These are phyloP conservation scores for Pangasius mekongensis DNA, from an alignment of 2,797 vertebrate genomes.

Conservation along the genomic window DNA sequence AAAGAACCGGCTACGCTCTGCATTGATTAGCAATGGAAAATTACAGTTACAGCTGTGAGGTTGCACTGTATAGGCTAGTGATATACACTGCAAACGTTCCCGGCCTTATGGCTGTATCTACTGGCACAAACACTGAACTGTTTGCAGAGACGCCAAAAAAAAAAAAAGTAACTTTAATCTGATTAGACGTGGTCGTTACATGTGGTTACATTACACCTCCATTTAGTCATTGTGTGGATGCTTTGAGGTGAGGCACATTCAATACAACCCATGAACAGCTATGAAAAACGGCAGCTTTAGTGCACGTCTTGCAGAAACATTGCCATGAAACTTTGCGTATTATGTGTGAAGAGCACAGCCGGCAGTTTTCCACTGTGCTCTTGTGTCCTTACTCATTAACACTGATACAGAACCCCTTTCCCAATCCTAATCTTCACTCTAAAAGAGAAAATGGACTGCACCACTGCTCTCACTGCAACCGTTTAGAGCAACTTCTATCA, in stretches of 20 bases:
- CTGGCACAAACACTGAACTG: not conserved
- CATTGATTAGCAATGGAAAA: conserved; percentile 51
- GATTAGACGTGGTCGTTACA: not conserved
- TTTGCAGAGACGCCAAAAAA: not conserved
- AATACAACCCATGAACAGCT: not conserved
- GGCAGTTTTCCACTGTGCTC: not conserved
- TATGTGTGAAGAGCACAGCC: conserved; percentile 19
- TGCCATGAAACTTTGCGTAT: not conserved
- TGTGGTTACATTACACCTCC: not conserved
- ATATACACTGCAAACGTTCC: not conserved
- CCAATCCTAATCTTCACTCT: conserved; percentile 16
- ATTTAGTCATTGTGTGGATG: not conserved
- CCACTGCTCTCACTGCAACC: conserved; percentile 12
- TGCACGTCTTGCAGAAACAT: not conserved
- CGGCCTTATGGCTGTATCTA: not conserved
- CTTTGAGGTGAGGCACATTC: not conserved
- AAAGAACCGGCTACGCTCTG: conserved; percentile 26
- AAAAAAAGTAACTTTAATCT: not conserved
- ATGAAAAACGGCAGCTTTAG: not conserved
- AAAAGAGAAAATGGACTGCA: conserved; percentile 1
- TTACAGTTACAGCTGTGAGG: conserved; percentile 18
- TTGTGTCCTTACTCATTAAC: conserved; percentile 13
- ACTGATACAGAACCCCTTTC: not conserved
- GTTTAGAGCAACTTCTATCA: conserved; percentile 40
- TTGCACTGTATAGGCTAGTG: not conserved